Evolutionary conservation across 2,888 invertebrate species (phyloP).

Genomic region (Acronicta leporina): DNA sequence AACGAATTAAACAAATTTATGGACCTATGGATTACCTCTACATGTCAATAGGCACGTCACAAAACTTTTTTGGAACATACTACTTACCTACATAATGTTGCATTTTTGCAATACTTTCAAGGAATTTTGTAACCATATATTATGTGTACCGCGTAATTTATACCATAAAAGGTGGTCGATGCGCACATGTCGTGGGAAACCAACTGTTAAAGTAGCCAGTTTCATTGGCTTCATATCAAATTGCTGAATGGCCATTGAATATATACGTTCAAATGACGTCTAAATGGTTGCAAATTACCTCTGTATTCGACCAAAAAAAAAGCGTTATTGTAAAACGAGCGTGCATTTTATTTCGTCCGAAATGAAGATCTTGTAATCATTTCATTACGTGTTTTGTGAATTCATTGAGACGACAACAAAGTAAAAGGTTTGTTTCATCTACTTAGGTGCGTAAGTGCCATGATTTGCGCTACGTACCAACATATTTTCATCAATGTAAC

Average conservation of each 20-base stretch:
- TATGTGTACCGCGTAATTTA: conserved; percentile 22
- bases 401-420: too few species aligned
- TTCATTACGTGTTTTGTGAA: too few species aligned
- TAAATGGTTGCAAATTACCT: conserved; percentile 36
- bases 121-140: conserved; percentile 49
- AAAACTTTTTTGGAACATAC: too few species aligned
- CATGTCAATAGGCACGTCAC: too few species aligned
- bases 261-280: not conserved
- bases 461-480: too few species aligned
- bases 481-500: too few species aligned
- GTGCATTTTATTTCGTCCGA: not conserved
- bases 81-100: not conserved
- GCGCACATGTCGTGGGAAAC: conserved; percentile 56
- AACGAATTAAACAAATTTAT: too few species aligned
- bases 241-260: conserved; percentile 48
- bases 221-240: conserved; percentile 63
- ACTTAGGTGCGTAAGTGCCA: too few species aligned
- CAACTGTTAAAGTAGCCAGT: conserved; percentile 54
- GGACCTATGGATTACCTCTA: too few species aligned
- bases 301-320: conserved; percentile 24
- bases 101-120: conserved; percentile 25
- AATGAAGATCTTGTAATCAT: too few species aligned
- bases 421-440: too few species aligned
- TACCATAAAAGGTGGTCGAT: conserved; percentile 31
- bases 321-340: conserved; percentile 1